These are phyloP conservation scores for Cataglyphis cursor DNA, from an alignment of 2,888 invertebrate species.

Conservation along the genomic window DNA sequence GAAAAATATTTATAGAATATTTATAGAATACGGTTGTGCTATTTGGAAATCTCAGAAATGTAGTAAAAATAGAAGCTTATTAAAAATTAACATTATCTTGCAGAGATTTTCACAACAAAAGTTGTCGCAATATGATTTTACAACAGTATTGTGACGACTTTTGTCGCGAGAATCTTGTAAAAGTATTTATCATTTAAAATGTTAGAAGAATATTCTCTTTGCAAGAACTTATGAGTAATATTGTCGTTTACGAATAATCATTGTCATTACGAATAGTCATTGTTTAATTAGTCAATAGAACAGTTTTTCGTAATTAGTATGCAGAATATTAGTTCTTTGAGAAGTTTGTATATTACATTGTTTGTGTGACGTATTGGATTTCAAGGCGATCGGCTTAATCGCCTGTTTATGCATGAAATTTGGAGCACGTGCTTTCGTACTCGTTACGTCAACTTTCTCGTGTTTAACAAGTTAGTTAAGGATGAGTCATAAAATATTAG, in stretches of 20 bases:
- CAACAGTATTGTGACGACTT: too few relatives aligned
- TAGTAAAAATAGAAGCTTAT: constrained; percentile 5
- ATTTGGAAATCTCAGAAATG: background rate
- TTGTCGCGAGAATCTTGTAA: too few relatives aligned
- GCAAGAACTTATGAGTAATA: background rate
- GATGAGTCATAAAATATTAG: constrained; percentile 27
- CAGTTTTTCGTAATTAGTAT: background rate
- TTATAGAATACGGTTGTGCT: too few relatives aligned
- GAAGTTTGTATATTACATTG: background rate
- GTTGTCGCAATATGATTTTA: background rate
- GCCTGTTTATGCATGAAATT: constrained; percentile 42
- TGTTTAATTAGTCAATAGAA: constrained; percentile 34
- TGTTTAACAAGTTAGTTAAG: background rate
- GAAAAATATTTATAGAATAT: too few relatives aligned
- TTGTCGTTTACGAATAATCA: constrained; percentile 1
- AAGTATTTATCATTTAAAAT: constrained; percentile 3
- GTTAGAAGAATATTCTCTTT: background rate
- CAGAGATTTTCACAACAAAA: background rate
- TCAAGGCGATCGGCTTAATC: constrained; percentile 27
- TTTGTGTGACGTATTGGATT: constrained; percentile 18
- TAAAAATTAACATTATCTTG: constrained; percentile 17
- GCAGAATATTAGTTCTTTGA: background rate
- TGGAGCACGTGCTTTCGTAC: constrained; percentile 40
- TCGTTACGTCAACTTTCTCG: constrained; percentile 32
- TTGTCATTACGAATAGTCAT: too few relatives aligned